phyloP scores from a whole-genome alignment of 1,140 invertebrate genomes.

The Drosophila kurseongensis region DNA sequence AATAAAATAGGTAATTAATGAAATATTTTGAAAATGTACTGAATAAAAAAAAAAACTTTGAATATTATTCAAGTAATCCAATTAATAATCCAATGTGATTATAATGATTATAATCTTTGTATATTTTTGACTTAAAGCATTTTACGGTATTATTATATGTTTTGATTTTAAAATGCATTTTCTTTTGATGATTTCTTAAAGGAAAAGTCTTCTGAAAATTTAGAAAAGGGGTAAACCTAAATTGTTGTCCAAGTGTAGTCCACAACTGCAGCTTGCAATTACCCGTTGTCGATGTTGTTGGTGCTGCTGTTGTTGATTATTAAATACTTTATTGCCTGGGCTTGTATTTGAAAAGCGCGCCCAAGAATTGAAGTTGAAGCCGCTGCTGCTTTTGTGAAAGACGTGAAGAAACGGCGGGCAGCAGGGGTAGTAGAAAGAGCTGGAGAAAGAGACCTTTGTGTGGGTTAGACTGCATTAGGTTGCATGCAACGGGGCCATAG shows the following conservation, averaged over 20 bases:
- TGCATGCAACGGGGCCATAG: conserved; percentile 80
- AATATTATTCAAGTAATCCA: no score
- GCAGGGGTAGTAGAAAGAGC: conserved; percentile 4
- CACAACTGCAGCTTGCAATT: conserved; percentile 66
- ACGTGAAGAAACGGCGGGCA: not conserved
- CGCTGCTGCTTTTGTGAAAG: conserved; percentile 8
- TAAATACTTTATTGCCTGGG: conserved; percentile 69
- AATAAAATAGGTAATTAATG: no score
- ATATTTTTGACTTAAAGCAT: no score
- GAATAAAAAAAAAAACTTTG: no score
- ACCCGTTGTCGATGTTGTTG: conserved; percentile 45
- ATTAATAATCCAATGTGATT: no score
- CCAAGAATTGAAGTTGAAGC: conserved; percentile 62
- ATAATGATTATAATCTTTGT: no score
- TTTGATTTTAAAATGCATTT: no score
- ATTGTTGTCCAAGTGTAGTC: conserved; percentile 14
- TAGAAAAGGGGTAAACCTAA: no score
- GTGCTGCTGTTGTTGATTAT: conserved; percentile 61
- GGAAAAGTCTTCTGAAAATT: no score
- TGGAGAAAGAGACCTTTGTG: conserved; percentile 53
- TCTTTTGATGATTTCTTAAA: no score
- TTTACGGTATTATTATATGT: no score
- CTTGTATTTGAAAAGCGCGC: conserved; percentile 71
- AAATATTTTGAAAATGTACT: no score
- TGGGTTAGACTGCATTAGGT: conserved; percentile 52